Conservation (phyloP, 2,797 vertebrate species). For the Hoplostethus mediterraneus region DNA sequence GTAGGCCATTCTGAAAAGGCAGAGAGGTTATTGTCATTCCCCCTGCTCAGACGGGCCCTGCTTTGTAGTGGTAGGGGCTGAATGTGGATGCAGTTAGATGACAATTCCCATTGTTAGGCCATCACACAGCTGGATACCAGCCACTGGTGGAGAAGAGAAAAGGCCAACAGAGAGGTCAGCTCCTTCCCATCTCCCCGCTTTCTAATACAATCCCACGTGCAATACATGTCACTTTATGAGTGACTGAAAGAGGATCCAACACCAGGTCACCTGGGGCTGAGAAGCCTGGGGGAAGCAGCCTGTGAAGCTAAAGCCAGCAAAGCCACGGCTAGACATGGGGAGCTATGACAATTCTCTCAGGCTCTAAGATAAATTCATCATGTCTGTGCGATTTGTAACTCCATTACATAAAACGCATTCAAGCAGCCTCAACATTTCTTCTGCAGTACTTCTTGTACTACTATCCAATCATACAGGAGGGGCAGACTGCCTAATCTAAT, state of each 20-base stretch:
- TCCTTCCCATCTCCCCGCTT: conserved; percentile 33
- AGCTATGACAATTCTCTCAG: not conserved
- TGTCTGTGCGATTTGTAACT: not conserved
- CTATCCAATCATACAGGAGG: not conserved
- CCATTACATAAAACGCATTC: not conserved
- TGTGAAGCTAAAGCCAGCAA: not conserved
- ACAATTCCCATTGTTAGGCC: conserved; percentile 52
- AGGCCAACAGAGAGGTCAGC: conserved; percentile 27
- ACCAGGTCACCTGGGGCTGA: conserved; percentile 15
- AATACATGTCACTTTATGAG: conserved; percentile 6
- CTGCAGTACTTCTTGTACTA: not conserved
- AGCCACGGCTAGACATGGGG: not conserved
- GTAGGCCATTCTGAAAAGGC: conserved; percentile 10
- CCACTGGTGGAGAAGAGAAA: conserved; percentile 43
- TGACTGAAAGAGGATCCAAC: not conserved
- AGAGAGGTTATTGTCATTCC: conserved; percentile 8
- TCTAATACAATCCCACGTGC: conserved; percentile 11
- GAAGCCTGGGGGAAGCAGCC: not conserved
- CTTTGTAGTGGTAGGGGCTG: conserved; percentile 18
- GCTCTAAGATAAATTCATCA: conserved; percentile 6
- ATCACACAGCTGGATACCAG: conserved; percentile 57
- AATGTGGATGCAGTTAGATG: conserved; percentile 30
- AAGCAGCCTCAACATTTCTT: conserved; percentile 2
- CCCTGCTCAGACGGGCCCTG: not conserved
- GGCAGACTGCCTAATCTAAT: conserved; percentile 12